Conservation (phyloP, 1,140 invertebrate genomes). For the Pararge aegeria region DNA sequence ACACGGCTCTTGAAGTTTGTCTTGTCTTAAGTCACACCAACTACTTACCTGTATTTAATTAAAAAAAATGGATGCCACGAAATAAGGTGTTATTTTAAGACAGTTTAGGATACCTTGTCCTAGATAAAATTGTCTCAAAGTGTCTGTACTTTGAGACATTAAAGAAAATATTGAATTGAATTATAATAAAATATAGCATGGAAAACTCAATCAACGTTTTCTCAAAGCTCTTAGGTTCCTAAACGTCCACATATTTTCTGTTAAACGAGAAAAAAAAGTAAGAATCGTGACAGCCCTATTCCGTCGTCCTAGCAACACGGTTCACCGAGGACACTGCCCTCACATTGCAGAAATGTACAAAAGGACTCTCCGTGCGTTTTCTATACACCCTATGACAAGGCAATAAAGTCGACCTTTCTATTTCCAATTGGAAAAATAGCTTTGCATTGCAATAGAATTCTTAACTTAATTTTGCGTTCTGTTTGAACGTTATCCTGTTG, state of each 20-base stretch:
- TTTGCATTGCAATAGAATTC: conserved; percentile 36
- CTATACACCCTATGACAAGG: conserved; percentile 26
- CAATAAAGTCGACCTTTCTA: conserved; percentile 36
- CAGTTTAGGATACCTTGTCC: no score
- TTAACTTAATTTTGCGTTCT: conserved; percentile 32
- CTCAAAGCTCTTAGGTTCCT: conserved; percentile 16
- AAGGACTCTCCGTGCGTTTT: conserved; percentile 23
- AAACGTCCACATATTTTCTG: conserved; percentile 24
- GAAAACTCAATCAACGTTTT: conserved; percentile 2
- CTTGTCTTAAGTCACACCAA: no score
- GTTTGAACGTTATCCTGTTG: conserved; percentile 16
- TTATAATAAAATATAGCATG: background rate
- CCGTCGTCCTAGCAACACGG: conserved; percentile 58
- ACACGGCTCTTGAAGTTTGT: no score
- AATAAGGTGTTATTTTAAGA: no score
- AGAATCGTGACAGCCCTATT: conserved; percentile 64
- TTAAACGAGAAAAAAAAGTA: conserved; percentile 42
- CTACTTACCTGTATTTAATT: no score
- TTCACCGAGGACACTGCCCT: conserved; percentile 65
- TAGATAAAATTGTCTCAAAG: no score
- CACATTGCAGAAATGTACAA: conserved; percentile 45
- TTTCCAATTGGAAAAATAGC: conserved; percentile 23
- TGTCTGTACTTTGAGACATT: no score
- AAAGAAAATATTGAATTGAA: no score
- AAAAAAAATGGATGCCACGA: no score